Evolutionary conservation across 2,888 invertebrate species (phyloP), one percentile per base, ranked within the genome.

Genomic region (Aphodius sticticus): DNA sequence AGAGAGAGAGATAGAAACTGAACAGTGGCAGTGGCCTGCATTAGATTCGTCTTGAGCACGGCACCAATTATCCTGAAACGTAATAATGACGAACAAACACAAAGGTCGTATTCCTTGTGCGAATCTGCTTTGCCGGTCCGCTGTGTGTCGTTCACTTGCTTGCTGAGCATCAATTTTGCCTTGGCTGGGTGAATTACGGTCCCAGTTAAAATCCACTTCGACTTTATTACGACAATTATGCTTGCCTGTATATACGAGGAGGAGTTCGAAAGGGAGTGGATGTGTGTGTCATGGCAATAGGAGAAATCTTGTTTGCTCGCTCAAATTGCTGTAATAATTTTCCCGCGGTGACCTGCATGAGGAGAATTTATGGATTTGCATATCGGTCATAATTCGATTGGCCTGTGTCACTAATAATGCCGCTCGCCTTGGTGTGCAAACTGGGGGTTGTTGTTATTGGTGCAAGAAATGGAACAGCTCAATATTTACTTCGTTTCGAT

Each of bases 11-110:
- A 80, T 81, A 81, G 80, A 80, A 78, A 75, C 78, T 76, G 76
- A 77, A 81, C 72, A 80, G 82, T 80, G 80, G 81, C 77, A 81
- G 81, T 81, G 79, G 79, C 78, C 81, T 82, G 82, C 78, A 81
- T 82, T 81, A 80, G 80, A 78, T 81, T 82, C 81, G 80, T 77
- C 81, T 81, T 77, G 80, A 78, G 77, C 81, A 78, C 78, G 80
- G 77, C 78, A 79, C 69, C 79, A 79, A 80, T 82, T 81, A 82
- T 80, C 78, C 74, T 37, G 77, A 82, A 82, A 82, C 80, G 81
- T 80, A 77, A 82, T 82, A 80, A 82, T 53, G 76, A 9, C 69
- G 26, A 38, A 15, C 70, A 76, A 79, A 82, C 81, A 82, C 81
- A 82, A 82, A 81, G 82, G 82, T 80, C 77, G 82, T 75, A 78